Conservation (phyloP, 2,113 vertebrate genomes). For the rabbit (Oryctolagus cuniculus) region DNA sequence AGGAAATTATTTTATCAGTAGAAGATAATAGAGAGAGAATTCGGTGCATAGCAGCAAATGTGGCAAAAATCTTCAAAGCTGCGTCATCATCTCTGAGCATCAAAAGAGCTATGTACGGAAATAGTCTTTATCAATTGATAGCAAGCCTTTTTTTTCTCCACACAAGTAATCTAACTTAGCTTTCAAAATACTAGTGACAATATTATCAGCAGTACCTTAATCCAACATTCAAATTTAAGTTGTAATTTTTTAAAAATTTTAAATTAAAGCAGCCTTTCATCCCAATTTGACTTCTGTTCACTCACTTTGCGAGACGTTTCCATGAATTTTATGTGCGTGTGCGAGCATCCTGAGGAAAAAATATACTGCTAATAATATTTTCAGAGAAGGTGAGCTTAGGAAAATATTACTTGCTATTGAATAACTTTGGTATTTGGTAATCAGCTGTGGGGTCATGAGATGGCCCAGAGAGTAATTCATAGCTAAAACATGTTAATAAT, state of each 20-base stretch:
- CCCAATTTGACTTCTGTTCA: neutral
- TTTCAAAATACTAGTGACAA: conserved; percentile 8
- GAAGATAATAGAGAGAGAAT: neutral
- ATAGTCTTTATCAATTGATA: neutral
- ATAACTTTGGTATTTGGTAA: neutral
- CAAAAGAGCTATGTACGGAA: neutral
- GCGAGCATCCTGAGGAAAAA: neutral
- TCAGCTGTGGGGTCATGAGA: neutral
- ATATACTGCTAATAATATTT: neutral
- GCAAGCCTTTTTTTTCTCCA: neutral
- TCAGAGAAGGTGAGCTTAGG: neutral
- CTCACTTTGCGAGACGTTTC: neutral
- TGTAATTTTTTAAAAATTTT: neutral
- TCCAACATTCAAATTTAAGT: neutral
- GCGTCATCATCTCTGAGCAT: neutral
- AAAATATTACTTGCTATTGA: neutral
- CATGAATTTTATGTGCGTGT: neutral
- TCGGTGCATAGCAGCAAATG: neutral
- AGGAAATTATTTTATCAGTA: neutral
- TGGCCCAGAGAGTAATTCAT: neutral
- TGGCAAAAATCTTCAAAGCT: neutral
- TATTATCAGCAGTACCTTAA: neutral
- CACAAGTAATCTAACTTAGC: neutral
- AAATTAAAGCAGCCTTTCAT: neutral
- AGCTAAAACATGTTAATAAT: neutral